Evolutionary conservation across 2,113 vertebrate genomes (phyloP).

Genomic region (Pavo muticus): DNA sequence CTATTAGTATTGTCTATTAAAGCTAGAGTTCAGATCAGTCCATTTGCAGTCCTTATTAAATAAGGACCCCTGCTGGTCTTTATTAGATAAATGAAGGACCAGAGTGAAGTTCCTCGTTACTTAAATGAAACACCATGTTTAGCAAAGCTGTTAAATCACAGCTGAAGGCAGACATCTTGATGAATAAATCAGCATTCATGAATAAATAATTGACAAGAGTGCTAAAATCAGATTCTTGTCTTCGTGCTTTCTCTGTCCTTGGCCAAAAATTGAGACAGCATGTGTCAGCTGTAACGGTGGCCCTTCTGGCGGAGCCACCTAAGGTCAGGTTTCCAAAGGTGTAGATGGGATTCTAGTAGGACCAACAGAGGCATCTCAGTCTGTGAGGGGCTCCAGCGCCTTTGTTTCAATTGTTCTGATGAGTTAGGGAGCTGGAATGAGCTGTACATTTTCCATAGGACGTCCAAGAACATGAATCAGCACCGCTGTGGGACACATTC

Average conservation of each 20-base stretch:
- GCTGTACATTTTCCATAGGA: background rate
- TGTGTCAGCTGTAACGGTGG: background rate
- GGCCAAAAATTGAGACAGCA: background rate
- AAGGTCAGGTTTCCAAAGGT: background rate
- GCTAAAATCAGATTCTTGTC: conserved; percentile 30
- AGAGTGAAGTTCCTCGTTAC: conserved; percentile 48
- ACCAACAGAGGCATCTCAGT: background rate
- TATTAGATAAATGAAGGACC: conserved; percentile 56
- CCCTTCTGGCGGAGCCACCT: background rate
- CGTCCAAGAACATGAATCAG: conserved; percentile 7
- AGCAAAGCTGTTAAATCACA: conserved; percentile 62
- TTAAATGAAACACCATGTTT: conserved; percentile 57
- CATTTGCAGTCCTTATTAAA: conserved; percentile 57
- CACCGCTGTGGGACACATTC: conserved; percentile 5
- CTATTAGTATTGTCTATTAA: conserved; percentile 50
- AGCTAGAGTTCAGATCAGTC: background rate
- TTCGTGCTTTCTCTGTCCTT: background rate
- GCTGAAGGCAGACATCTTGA: conserved; percentile 41
- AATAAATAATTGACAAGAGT: conserved; percentile 50
- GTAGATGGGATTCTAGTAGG: background rate
- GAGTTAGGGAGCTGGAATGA: conserved; percentile 31
- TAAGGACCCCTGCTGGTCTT: conserved; percentile 63
- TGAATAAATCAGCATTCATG: conserved; percentile 49
- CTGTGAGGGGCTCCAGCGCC: background rate
- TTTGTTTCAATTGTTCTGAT: conserved; percentile 3